These are phyloP conservation scores for Agonopterix alstromeriana DNA, from an alignment of 2,888 invertebrate genomes.

Conservation along the genomic window DNA sequence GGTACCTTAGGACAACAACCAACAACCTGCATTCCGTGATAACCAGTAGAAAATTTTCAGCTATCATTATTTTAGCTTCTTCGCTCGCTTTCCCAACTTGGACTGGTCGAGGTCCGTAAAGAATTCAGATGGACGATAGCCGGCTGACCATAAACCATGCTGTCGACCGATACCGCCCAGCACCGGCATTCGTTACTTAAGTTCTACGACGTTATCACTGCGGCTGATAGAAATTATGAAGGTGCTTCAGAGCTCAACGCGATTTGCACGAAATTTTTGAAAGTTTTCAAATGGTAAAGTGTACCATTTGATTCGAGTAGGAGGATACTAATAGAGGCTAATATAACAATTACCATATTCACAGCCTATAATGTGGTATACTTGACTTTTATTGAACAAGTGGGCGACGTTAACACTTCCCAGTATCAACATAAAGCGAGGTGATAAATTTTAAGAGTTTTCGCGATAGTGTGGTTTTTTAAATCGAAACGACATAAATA, in stretches of 20 bases:
- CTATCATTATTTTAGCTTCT: too few species aligned
- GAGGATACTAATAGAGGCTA: not conserved
- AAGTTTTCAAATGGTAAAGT: too few species aligned
- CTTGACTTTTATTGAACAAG: not conserved
- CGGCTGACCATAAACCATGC: constrained; percentile 49
- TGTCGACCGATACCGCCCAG: constrained; percentile 45
- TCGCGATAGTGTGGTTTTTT: constrained; percentile 28
- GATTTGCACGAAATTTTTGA: too few species aligned
- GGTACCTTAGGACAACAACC: too few species aligned
- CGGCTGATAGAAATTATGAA: not conserved
- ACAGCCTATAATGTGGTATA: not conserved
- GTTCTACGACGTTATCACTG: constrained; percentile 7
- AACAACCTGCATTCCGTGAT: too few species aligned
- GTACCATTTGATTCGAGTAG: too few species aligned
- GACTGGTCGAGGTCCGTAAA: constrained; percentile 10
- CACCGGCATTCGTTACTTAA: constrained; percentile 9
- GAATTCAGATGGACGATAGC: constrained; percentile 58
- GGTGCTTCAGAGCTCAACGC: not conserved
- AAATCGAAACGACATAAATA: constrained; percentile 27
- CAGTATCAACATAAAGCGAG: constrained; percentile 17
- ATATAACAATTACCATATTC: not conserved
- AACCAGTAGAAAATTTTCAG: too few species aligned
- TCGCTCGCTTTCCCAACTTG: not conserved
- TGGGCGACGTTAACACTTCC: not conserved
- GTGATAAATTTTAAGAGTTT: constrained; percentile 23